Evolutionary conservation across 2,888 invertebrate species (phyloP).

Genomic region (Meganola albula): DNA sequence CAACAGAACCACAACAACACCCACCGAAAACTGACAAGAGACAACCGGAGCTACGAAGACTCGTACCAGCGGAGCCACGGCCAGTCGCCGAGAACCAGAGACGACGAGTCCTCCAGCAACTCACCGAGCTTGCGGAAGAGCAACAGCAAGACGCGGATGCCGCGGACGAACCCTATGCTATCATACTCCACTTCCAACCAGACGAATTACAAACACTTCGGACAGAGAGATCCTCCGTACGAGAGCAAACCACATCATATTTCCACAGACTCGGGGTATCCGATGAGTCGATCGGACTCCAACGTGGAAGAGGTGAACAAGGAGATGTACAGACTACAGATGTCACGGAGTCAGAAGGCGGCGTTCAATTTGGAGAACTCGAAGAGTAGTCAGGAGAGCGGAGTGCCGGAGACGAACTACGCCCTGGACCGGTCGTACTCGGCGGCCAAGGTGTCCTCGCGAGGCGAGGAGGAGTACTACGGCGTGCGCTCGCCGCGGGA

Average conservation of each 20-base stretch:
- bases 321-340: conserved; percentile 72
- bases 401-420: conserved; percentile 65
- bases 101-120: conserved; percentile 69
- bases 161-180: conserved; percentile 78
- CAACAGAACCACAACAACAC: conserved; percentile 68
- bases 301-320: conserved; percentile 75
- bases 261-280: conserved; percentile 64
- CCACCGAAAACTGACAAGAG: conserved; percentile 75
- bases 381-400: conserved; percentile 58
- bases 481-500: conserved; percentile 47
- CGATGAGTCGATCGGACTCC: conserved; percentile 70
- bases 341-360: conserved; percentile 71
- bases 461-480: conserved; percentile 66
- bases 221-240: conserved; percentile 66
- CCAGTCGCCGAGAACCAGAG: conserved; percentile 59
- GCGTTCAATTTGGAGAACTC: conserved; percentile 67
- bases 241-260: conserved; percentile 71
- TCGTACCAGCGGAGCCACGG: conserved; percentile 63
- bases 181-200: conserved; percentile 71
- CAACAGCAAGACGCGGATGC: conserved; percentile 74
- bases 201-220: conserved; percentile 68
- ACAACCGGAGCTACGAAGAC: conserved; percentile 68
- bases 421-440: conserved; percentile 68
- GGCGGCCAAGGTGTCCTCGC: conserved; percentile 64
- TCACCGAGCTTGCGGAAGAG: conserved; percentile 72